A percentile compares a stretch with the other conserved stretches of the same genome.
phyloP scores from a whole-genome alignment of 2,797 vertebrate genomes.

The Gambusia yucatana region DNA sequence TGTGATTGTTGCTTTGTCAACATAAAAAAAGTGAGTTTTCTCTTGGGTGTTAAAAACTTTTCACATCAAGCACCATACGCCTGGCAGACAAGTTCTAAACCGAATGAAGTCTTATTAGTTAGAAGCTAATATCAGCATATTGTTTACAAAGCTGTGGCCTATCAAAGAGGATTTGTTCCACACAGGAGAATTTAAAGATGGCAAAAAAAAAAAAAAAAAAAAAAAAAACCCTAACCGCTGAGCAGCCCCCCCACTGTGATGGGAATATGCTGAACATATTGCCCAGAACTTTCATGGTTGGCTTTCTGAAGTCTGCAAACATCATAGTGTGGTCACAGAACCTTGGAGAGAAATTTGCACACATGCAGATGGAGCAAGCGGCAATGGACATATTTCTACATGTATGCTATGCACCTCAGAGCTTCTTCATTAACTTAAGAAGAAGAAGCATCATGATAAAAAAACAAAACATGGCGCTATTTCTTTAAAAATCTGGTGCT shows the following conservation, averaged over 20 bases:
- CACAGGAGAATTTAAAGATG: conserved; percentile 51
- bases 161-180: conserved; percentile 56
- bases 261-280: conserved; percentile 56
- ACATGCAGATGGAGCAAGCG: conserved; percentile 14
- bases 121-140: conserved; percentile 25
- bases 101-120: conserved; percentile 11
- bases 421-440: conserved; percentile 36
- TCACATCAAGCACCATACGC: background rate
- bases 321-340: conserved; percentile 27
- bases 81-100: conserved; percentile 4
- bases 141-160: conserved; percentile 42
- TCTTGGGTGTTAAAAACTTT: conserved; percentile 1
- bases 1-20: conserved; percentile 17
- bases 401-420: conserved; percentile 15
- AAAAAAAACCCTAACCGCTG: conserved; percentile 32
- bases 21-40: background rate
- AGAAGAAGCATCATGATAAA: conserved; percentile 30
- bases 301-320: conserved; percentile 57
- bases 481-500: conserved; percentile 31
- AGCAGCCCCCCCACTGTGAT: conserved; percentile 42
- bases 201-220: conserved; percentile 34
- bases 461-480: background rate
- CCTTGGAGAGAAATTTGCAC: conserved; percentile 29
- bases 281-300: conserved; percentile 43
- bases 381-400: conserved; percentile 18